Evolutionary conservation across 2,113 vertebrate genomes (phyloP), one percentile per base, ranked within the genome.

Genomic region (Polypterus bichir): DNA sequence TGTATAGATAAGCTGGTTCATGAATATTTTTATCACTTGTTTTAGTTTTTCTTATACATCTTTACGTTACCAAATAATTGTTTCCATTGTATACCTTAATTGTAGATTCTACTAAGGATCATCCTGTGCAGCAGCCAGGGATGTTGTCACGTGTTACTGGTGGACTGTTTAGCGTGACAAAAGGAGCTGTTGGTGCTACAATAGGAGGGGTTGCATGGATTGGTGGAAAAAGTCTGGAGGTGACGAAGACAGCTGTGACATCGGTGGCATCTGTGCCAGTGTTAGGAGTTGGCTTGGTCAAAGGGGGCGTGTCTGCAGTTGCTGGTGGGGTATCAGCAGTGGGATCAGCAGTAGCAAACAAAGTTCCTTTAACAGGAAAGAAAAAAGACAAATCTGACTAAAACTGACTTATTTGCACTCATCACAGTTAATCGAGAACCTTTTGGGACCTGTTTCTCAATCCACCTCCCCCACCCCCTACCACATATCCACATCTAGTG

Each of bases 321-420:
- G 92, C 92, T 11, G 90, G 93, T 68, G 93, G 94, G 3, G 89
- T 97, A 58, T 77, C 84, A 45, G 86, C 93, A 27, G 89, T 96
- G 5, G 92, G 93, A 58, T 95, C 93, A 44, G 91, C 91, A n/a
- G 91, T 97, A 61, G 89, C 77, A 72, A 93, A 76, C 77, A 97
- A 90, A 90, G 90, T 95, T 83, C 93, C 93, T 71, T 82, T 90
- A 71, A 80, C 88, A 47, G 89, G 92, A 70, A 97, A 94, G 82
- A 97, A 97, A 78, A 97, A 95, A 74, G 94, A 97, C 84, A 97
- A 97, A 73, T 94, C 91, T 76, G 94, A 97, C 78, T 97, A 88
- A 85, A 68, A 54, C 10, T 64, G 8, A 9, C 3, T 45, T 45
- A 11, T 27, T 45, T 45, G 56, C 4, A 57, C 44, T 8, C 7